These are phyloP conservation scores for Synanthedon myopaeformis DNA, from an alignment of 2,888 invertebrate species.

Conservation along the genomic window DNA sequence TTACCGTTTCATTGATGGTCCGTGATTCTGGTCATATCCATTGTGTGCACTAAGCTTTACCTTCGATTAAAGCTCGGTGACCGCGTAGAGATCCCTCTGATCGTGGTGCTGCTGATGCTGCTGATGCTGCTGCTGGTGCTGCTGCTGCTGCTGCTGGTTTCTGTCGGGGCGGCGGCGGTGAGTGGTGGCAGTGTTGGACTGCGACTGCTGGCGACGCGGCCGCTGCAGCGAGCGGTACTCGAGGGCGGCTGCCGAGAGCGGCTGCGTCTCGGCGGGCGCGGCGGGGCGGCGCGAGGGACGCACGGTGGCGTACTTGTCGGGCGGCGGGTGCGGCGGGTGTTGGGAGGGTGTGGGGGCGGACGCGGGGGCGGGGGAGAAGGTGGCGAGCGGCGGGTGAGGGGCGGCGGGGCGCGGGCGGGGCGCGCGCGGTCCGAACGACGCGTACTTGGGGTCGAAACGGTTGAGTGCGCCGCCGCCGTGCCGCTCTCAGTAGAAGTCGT, in stretches of 20 bases:
- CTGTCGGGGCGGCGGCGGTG: constrained; percentile 5
- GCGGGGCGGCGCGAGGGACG: constrained; percentile 40
- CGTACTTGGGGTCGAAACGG: constrained; percentile 72
- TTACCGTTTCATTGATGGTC: too few relatives aligned
- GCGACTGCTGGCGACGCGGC: constrained; percentile 43
- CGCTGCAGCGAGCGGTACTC: constrained; percentile 73
- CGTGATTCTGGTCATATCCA: too few relatives aligned
- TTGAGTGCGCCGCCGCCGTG: constrained; percentile 73
- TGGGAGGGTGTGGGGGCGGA: constrained; percentile 2
- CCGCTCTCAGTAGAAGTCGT: constrained; percentile 94
- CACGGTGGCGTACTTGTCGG: constrained; percentile 57
- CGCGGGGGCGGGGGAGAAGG: constrained; percentile 3
- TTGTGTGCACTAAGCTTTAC: too few relatives aligned
- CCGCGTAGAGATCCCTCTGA: constrained; percentile 76
- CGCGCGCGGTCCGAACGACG: constrained; percentile 66
- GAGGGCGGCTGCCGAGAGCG: constrained; percentile 64
- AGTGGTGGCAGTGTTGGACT: constrained; percentile 14
- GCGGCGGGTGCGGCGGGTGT: constrained; percentile 8
- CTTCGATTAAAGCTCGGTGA: constrained; percentile 65
- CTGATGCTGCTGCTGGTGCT: constrained; percentile 41
- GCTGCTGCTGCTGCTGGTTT: constrained; percentile 45
- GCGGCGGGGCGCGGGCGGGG: constrained; percentile 55
- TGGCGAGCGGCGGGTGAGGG: constrained; percentile 22
- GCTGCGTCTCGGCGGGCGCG: constrained; percentile 56
- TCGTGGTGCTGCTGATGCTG: constrained; percentile 29